phyloP scores from a whole-genome alignment of 1,140 invertebrate genomes.

The Psilanteris sp. region DNA sequence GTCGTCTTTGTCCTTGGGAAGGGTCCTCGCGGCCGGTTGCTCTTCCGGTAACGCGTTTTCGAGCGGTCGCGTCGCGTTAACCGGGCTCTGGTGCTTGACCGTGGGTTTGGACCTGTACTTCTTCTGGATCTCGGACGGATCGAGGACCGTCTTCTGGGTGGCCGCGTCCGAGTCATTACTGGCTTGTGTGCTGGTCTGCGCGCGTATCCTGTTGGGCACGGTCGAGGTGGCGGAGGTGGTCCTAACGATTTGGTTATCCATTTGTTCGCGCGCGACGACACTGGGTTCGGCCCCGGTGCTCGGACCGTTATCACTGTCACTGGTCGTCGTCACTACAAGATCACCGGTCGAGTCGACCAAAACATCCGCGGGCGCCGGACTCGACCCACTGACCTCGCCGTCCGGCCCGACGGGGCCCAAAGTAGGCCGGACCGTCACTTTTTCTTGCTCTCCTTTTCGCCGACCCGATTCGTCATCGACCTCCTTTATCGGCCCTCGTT shows the following conservation, averaged over 20 bases:
- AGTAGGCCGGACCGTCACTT: conserved; percentile 56
- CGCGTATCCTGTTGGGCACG: conserved; percentile 13
- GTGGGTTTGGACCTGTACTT: conserved; percentile 68
- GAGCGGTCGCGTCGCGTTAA: conserved; percentile 20
- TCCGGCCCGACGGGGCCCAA: conserved; percentile 19
- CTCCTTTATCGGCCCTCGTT: conserved; percentile 6
- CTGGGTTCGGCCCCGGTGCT: background rate
- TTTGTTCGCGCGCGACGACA: conserved; percentile 6
- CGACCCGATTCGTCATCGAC: conserved; percentile 35
- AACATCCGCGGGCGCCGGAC: conserved; percentile 14
- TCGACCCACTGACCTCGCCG: conserved; percentile 52
- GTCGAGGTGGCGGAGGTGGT: conserved; percentile 16
- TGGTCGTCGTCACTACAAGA: background rate
- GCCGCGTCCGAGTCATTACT: conserved; percentile 32
- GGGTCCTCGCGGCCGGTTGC: conserved; percentile 64
- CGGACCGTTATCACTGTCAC: conserved; percentile 31
- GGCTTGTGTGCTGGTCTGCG: conserved; percentile 6
- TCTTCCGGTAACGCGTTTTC: conserved; percentile 68
- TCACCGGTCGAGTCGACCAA: conserved; percentile 5
- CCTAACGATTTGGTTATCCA: conserved; percentile 44
- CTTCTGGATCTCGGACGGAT: conserved; percentile 76
- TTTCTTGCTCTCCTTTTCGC: conserved; percentile 58
- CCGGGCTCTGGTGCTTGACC: conserved; percentile 25
- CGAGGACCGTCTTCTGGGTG: conserved; percentile 53
- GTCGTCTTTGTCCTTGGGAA: conserved; percentile 75